These are phyloP conservation scores for Tachuris rubrigastra DNA, from an alignment of 2,113 vertebrate genomes.

Conservation along the genomic window DNA sequence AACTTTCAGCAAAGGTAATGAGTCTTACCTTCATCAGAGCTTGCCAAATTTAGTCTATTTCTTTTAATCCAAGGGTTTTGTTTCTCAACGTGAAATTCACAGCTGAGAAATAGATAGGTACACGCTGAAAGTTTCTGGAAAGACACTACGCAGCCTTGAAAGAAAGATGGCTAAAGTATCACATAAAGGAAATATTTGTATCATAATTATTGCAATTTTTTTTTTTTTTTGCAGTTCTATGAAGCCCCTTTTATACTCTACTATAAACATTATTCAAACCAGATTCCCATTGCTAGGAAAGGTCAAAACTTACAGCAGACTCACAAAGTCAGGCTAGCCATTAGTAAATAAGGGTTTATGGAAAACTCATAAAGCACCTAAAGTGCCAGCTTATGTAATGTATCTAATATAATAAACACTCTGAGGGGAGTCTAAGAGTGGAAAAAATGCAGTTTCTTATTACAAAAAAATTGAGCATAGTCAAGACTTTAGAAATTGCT, in stretches of 20 bases:
- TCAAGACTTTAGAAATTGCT: conserved; percentile 35
- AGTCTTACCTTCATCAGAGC: not conserved
- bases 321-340: conserved; percentile 30
- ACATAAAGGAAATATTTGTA: not conserved
- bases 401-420: conserved; percentile 45
- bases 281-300: conserved; percentile 23
- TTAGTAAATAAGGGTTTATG: conserved; percentile 58
- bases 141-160: not conserved
- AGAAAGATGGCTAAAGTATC: not conserved
- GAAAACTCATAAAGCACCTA: conserved; percentile 61
- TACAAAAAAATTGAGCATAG: conserved; percentile 34
- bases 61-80: not conserved
- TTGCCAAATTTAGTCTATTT: not conserved
- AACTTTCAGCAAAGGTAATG: not conserved
- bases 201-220: not conserved
- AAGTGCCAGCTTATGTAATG: conserved; percentile 55
- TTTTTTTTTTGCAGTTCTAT: not conserved
- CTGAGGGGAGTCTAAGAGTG: conserved; percentile 17
- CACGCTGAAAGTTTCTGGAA: not conserved
- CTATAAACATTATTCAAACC: conserved; percentile 21
- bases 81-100: not conserved
- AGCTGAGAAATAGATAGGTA: not conserved
- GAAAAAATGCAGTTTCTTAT: conserved; percentile 44
- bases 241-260: not conserved
- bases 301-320: conserved; percentile 27